Conservation (phyloP, 2,888 invertebrate species). For the Mystacides longicornis region DNA sequence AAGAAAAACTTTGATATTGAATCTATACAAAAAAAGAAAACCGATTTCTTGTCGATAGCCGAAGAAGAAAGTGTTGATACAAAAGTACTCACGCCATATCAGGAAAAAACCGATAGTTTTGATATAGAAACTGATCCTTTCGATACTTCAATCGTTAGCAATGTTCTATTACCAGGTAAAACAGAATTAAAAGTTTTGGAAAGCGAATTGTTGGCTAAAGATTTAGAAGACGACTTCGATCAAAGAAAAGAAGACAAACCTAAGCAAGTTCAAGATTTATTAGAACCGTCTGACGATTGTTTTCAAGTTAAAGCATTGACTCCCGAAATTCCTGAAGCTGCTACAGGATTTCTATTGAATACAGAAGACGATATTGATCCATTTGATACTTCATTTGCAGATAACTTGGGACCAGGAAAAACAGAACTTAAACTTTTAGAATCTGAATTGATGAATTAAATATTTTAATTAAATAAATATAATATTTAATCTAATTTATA, state of each 20-base stretch:
- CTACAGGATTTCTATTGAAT: slow-evolving; percentile 22
- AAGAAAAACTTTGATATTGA: slow-evolving; percentile 21
- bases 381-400: slow-evolving; percentile 77
- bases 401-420: slow-evolving; percentile 65
- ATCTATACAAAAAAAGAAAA: slow-evolving; percentile 18
- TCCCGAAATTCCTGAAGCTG: slow-evolving; percentile 47
- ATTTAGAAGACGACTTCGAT: slow-evolving; percentile 44
- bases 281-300: slow-evolving; percentile 45
- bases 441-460: slow-evolving; percentile 55
- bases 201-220: slow-evolving; percentile 60
- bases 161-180: slow-evolving; percentile 65
- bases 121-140: slow-evolving; percentile 64
- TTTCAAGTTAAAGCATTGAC: slow-evolving; percentile 67
- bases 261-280: slow-evolving; percentile 40
- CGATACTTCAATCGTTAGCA: slow-evolving; percentile 76
- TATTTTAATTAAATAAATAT: slow-evolving; percentile 31
- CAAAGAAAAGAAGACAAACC: slow-evolving; percentile 40
- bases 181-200: slow-evolving; percentile 72
- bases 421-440: slow-evolving; percentile 72
- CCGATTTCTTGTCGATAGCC: slow-evolving; percentile 43
- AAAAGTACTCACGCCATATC: slow-evolving; percentile 60
- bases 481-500: slow-evolving; percentile 27
- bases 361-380: slow-evolving; percentile 56
- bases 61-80: slow-evolving; percentile 45
- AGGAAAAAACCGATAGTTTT: slow-evolving; percentile 35